These are phyloP conservation scores for Phaetusa simplex DNA, from an alignment of 2,113 vertebrate species.

Conservation along the genomic window DNA sequence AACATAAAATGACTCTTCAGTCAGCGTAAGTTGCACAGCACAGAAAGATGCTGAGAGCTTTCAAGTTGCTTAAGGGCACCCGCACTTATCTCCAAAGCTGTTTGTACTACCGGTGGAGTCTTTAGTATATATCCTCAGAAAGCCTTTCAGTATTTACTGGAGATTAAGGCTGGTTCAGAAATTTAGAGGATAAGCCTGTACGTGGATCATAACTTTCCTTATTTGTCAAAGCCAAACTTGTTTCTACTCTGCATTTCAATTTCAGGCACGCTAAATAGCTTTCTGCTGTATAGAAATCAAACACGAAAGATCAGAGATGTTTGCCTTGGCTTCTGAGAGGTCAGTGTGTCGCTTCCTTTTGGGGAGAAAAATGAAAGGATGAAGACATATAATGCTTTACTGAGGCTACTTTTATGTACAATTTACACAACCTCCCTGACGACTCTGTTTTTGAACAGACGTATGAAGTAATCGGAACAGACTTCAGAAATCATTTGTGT, in stretches of 20 bases:
- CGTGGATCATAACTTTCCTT: background rate
- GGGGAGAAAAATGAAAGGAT: background rate
- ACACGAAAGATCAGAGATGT: background rate
- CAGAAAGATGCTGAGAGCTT: background rate
- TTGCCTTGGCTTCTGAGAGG: conserved; percentile 1
- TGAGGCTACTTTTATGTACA: background rate
- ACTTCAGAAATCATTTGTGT: background rate
- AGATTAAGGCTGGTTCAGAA: background rate
- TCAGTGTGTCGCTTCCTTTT: background rate
- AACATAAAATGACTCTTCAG: background rate
- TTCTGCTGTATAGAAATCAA: background rate
- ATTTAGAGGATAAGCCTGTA: background rate
- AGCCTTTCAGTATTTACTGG: background rate
- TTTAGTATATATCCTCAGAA: background rate
- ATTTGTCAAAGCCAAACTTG: background rate
- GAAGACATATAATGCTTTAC: background rate
- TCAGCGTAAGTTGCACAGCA: background rate
- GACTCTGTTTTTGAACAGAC: background rate
- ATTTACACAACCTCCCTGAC: background rate
- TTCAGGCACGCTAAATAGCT: conserved; percentile 3
- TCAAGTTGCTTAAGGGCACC: background rate
- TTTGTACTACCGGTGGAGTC: background rate
- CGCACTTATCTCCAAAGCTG: background rate
- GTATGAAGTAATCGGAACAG: background rate
- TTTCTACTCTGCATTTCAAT: background rate